These are phyloP conservation scores for Natator depressus DNA, from an alignment of 2,113 vertebrate genomes.

Conservation along the genomic window DNA sequence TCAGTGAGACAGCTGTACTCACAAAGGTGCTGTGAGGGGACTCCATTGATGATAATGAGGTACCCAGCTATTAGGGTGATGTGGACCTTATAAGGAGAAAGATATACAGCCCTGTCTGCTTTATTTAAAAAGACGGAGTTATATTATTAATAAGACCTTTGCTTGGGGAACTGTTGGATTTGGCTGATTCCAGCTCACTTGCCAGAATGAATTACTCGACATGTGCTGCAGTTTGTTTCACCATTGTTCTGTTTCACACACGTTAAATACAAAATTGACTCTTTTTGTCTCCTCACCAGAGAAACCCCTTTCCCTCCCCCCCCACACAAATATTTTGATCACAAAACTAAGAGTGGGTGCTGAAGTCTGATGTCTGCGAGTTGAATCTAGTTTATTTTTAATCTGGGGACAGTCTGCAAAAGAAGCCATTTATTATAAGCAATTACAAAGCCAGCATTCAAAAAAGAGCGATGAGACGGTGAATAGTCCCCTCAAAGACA, in stretches of 20 bases:
- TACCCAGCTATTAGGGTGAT: not conserved
- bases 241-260: not conserved
- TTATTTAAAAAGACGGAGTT: not conserved
- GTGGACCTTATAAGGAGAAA: not conserved
- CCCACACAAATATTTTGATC: not conserved
- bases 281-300: not conserved
- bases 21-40: not conserved
- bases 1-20: not conserved
- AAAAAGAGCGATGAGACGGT: not conserved
- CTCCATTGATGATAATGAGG: not conserved
- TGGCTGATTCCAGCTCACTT: not conserved
- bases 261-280: not conserved
- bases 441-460: not conserved
- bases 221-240: not conserved
- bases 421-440: not conserved
- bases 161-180: not conserved
- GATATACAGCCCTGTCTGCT: not conserved
- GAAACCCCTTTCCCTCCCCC: not conserved
- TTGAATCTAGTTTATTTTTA: not conserved
- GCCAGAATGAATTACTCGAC: not conserved
- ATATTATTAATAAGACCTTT: not conserved
- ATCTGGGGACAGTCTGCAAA: not conserved
- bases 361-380: not conserved
- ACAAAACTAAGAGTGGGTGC: not conserved
- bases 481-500: fast-evolving